phyloP scores from a whole-genome alignment of 2,888 invertebrate genomes.

The Ophion costatus region DNA sequence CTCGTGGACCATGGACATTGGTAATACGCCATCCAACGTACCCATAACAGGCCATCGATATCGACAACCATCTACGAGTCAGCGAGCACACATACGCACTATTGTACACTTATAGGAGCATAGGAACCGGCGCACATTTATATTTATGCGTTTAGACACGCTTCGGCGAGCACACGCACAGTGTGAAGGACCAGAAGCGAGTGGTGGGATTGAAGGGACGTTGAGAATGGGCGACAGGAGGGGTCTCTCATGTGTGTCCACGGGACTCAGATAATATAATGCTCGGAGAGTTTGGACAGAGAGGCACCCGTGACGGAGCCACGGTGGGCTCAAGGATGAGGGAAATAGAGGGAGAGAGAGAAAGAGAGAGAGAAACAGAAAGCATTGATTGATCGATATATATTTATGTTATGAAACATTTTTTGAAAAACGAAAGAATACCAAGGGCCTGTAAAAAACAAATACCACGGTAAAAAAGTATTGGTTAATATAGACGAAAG shows the following conservation, averaged over 20 bases:
- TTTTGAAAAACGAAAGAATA: no score
- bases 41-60: slow-evolving; percentile 48
- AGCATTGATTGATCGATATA: neutral
- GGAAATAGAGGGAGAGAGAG: neutral
- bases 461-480: no score
- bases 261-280: slow-evolving; percentile 54
- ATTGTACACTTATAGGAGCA: neutral
- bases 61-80: slow-evolving; percentile 35
- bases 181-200: slow-evolving; percentile 47
- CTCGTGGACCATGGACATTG: slow-evolving; percentile 58
- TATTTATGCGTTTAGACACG: slow-evolving; percentile 81
- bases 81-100: slow-evolving; percentile 55
- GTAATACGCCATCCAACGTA: slow-evolving; percentile 22
- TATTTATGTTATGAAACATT: no score
- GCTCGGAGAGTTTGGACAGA: slow-evolving; percentile 19
- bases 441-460: no score
- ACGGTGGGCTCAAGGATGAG: slow-evolving; percentile 11
- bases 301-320: slow-evolving; percentile 40
- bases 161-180: slow-evolving; percentile 65
- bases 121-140: slow-evolving; percentile 73
- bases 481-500: no score
- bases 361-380: slow-evolving; percentile 24
- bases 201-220: slow-evolving; percentile 20
- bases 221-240: slow-evolving; percentile 54
- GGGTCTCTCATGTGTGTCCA: slow-evolving; percentile 8